Evolutionary conservation across 2,797 vertebrate genomes (phyloP).

Genomic region (Enteromius trimaculatus): DNA sequence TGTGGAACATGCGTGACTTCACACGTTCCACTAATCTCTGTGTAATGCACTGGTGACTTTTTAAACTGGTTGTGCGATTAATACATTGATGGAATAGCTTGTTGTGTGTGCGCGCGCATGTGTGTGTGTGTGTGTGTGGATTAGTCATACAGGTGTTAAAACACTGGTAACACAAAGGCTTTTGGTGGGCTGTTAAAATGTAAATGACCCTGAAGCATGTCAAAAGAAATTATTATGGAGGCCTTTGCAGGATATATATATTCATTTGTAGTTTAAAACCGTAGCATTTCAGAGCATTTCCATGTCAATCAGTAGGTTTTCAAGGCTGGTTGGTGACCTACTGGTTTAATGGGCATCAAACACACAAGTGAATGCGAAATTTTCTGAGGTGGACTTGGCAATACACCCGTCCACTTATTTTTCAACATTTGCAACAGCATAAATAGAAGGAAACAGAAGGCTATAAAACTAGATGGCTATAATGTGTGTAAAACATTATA

Average conservation of each 20-base stretch:
- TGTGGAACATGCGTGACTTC: not conserved
- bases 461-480: not conserved
- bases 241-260: not conserved
- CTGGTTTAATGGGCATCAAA: slow-evolving; percentile 30
- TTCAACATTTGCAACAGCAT: not conserved
- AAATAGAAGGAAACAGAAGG: not conserved
- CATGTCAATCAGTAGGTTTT: slow-evolving; percentile 6
- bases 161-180: not conserved
- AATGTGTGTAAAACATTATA: no score
- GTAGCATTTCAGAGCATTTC: not conserved
- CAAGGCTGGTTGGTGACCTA: slow-evolving; percentile 2
- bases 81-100: not conserved
- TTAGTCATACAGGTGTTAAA: not conserved
- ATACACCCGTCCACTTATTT: not conserved
- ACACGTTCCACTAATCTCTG: not conserved
- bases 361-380: not conserved
- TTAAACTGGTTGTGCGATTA: not conserved
- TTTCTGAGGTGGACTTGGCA: not conserved
- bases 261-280: not conserved
- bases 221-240: slow-evolving; percentile 1
- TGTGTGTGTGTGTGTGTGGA: not conserved
- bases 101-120: not conserved
- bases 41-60: not conserved
- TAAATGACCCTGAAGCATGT: not conserved
- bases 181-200: slow-evolving; percentile 15